Evolutionary conservation across 2,113 vertebrate species (phyloP).

Genomic region (Reinhardtius hippoglossoides): DNA sequence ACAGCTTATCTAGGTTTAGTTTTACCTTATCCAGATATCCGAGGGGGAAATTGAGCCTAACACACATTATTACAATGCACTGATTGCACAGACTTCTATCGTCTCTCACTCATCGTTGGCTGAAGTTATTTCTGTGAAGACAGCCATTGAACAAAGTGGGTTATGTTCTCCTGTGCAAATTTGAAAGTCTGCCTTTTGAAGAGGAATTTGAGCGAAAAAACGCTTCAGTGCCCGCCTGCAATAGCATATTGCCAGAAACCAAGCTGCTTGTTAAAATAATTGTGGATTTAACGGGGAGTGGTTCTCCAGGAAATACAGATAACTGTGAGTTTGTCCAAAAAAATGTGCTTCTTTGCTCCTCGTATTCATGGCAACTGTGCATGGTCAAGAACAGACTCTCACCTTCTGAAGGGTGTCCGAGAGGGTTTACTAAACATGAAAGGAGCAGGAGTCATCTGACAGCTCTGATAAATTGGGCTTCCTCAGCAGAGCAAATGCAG

Average conservation of each 20-base stretch:
- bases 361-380: not conserved
- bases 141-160: not conserved
- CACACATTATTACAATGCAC: not conserved
- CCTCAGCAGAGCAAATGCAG: slow-evolving; percentile 14
- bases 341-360: not conserved
- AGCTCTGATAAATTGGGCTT: not conserved
- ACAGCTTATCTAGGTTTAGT: not conserved
- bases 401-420: not conserved
- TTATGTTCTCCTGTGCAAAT: not conserved
- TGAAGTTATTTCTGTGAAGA: not conserved
- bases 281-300: not conserved
- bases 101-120: not conserved
- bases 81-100: not conserved
- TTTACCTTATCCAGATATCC: no score
- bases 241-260: not conserved
- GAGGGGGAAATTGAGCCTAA: not conserved
- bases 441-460: slow-evolving; percentile 8
- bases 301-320: not conserved
- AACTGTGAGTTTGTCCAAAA: not conserved
- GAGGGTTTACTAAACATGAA: slow-evolving; percentile 17
- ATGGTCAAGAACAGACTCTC: not conserved
- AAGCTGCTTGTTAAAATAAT: not conserved
- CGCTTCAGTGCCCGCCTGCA: not conserved
- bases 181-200: not conserved
- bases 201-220: not conserved